Percentiles rank a stretch among this genome's conserved stretches.
phyloP scores from a whole-genome alignment of 2,888 invertebrate genomes.

The Andrena trimmerana region DNA sequence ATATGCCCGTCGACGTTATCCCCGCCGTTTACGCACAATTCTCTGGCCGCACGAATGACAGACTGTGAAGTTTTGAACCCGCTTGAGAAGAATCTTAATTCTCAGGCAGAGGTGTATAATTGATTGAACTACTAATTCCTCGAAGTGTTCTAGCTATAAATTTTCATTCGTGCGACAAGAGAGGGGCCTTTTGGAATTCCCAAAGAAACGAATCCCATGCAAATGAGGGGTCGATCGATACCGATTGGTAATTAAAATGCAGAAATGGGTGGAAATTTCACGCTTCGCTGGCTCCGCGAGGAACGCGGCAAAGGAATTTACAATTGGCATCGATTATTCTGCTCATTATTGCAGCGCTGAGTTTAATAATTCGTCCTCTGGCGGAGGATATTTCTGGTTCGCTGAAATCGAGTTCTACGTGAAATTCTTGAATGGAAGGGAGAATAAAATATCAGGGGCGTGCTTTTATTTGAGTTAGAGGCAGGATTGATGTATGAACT shows the following conservation, averaged over 20 bases:
- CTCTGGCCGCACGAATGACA: conserved; percentile 19
- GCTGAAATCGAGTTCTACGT: too few relatives aligned
- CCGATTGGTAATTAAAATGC: conserved; percentile 21
- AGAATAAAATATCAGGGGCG: background rate
- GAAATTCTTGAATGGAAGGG: background rate
- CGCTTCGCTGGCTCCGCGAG: background rate
- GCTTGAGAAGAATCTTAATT: background rate
- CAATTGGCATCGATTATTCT: conserved; percentile 14
- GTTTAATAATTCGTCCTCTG: background rate
- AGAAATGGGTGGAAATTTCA: background rate
- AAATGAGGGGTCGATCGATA: conserved; percentile 22
- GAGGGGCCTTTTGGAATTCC: background rate
- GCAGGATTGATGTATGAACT: background rate
- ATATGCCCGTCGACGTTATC: background rate
- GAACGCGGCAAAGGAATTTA: background rate
- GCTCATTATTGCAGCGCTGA: background rate
- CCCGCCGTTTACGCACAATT: background rate
- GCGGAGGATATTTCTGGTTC: background rate
- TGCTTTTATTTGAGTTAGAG: conserved; percentile 16
- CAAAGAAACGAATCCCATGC: conserved; percentile 51
- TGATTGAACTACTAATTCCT: background rate
- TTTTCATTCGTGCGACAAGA: conserved; percentile 23
- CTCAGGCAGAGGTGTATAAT: too few relatives aligned
- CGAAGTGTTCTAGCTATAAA: background rate
- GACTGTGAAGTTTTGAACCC: too few relatives aligned